These are phyloP conservation scores for Brachyhypopomus occidentalis DNA, from an alignment of 2,113 vertebrate genomes.

Conservation along the genomic window DNA sequence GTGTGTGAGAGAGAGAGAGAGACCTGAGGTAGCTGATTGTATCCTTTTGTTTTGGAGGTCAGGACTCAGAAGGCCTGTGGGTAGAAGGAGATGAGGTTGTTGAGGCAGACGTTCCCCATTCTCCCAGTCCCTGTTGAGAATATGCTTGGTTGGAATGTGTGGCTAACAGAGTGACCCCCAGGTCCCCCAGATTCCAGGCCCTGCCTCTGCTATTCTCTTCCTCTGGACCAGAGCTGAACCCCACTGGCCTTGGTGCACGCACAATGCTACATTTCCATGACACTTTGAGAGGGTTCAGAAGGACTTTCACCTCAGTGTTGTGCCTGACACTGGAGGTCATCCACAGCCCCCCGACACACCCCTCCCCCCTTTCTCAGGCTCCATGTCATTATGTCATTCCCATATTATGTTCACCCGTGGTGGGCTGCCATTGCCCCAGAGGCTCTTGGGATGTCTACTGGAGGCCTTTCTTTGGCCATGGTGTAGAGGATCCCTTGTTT, in stretches of 20 bases:
- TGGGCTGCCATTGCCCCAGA: slow-evolving; percentile 15
- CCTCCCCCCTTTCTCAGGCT: not conserved
- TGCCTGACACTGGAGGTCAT: slow-evolving; percentile 38
- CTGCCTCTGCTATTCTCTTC: slow-evolving; percentile 64
- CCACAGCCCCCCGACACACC: not conserved
- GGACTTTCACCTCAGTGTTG: slow-evolving; percentile 42
- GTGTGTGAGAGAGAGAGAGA: not conserved
- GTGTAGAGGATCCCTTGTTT: not conserved
- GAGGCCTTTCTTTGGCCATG: not conserved
- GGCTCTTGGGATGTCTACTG: slow-evolving; percentile 6
- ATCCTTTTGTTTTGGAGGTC: slow-evolving; percentile 32
- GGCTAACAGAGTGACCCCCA: slow-evolving; percentile 69
- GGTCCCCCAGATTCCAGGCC: slow-evolving; percentile 64
- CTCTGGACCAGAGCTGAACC: slow-evolving; percentile 56
- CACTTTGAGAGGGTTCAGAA: slow-evolving; percentile 52
- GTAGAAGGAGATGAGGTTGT: slow-evolving; percentile 55
- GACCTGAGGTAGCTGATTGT: slow-evolving; percentile 15
- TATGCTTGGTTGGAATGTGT: slow-evolving; percentile 66
- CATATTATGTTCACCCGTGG: slow-evolving; percentile 34
- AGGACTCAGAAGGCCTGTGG: slow-evolving; percentile 22
- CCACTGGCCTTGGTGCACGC: slow-evolving; percentile 56
- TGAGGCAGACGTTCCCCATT: slow-evolving; percentile 60
- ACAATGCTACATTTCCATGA: slow-evolving; percentile 62
- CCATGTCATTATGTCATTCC: slow-evolving; percentile 3
- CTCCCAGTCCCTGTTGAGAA: slow-evolving; percentile 62